Percentiles rank a stretch among this genome's conserved stretches.
Conservation (phyloP, 2,113 vertebrate genomes). For the Haplotaxodon microlepis region DNA sequence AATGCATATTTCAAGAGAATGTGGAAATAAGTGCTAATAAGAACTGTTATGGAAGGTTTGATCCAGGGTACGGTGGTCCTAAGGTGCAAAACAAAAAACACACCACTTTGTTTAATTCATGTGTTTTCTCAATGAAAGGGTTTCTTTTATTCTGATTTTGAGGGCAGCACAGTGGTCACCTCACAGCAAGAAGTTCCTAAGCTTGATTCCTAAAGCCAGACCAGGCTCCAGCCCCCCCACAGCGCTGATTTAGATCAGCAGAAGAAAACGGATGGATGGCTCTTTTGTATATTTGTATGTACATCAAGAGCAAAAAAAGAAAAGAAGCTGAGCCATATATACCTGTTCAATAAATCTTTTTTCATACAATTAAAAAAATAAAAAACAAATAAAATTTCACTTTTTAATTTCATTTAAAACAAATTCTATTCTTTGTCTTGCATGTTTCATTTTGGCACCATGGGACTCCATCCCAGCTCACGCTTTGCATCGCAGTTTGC, state of each 20-base stretch:
- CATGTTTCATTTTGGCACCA: background rate
- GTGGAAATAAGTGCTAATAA: background rate
- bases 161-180: background rate
- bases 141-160: background rate
- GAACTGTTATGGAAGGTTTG: background rate
- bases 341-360: background rate
- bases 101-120: background rate
- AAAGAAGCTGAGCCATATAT: background rate
- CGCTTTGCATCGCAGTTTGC: slow-evolving; percentile 26
- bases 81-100: background rate
- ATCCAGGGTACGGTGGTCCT: background rate
- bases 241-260: background rate
- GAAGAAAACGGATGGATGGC: background rate
- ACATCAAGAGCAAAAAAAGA: background rate
- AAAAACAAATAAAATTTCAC: background rate
- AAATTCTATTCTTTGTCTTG: background rate
- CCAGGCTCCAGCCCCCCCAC: background rate
- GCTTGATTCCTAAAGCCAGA: background rate
- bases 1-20: background rate
- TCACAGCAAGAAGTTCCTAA: background rate
- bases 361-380: background rate
- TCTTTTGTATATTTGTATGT: background rate
- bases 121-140: background rate
- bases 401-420: background rate
- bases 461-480: background rate